Base-by-base conservation (phyloP, 2,113 vertebrate genomes). In the Calypte anna region DNA sequence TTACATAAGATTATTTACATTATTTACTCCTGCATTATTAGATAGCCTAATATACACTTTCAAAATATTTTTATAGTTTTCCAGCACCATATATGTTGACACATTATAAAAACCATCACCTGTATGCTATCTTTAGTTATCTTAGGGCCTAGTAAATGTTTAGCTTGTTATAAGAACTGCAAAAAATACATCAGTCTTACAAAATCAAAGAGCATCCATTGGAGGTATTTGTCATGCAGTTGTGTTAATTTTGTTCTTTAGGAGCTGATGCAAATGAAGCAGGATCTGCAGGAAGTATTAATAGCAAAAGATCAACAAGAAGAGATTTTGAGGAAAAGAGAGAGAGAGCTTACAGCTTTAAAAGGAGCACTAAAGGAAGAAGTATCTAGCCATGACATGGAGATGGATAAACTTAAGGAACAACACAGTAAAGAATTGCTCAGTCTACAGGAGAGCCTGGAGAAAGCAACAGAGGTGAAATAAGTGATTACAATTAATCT, bases 281-380 rank as follows among this genome's bases (percentile, higher is more conserved):
- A 98, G 86, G 98, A 99, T 70, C 96, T 99, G 61, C 97, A 99
- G 72, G 99, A 99, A 57, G 87, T 98, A 64, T 96, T 99, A 69
- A 84, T 98, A 20, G 96, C 98, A 33, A 99, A 98, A 94, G 99
- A 99, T 82, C 99, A 99, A 69, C 99, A 98, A 90, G 99, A 99
- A 85, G 99, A 99, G 30, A 69, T 99, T 87, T 93, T 99, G 96
- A 98, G 98, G 93, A 98, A 98, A 85, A 97, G 99, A 19, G 99
- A 99, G 92, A 97, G 99, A 7, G 99, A 99, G 63, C 98, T 99
- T 93, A 99, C 98, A 0, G 99, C 99, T 59, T 97, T 99, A 86
- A 99, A 99, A 95, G 99, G 99, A 64, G 99, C 99, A 28, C 92
- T 99, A 82, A 99, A 99, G 95, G 99, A 99, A 76, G 99, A 99